Evolutionary conservation across 2,888 invertebrate species (phyloP).

Genomic region (Oxytorus armatus): DNA sequence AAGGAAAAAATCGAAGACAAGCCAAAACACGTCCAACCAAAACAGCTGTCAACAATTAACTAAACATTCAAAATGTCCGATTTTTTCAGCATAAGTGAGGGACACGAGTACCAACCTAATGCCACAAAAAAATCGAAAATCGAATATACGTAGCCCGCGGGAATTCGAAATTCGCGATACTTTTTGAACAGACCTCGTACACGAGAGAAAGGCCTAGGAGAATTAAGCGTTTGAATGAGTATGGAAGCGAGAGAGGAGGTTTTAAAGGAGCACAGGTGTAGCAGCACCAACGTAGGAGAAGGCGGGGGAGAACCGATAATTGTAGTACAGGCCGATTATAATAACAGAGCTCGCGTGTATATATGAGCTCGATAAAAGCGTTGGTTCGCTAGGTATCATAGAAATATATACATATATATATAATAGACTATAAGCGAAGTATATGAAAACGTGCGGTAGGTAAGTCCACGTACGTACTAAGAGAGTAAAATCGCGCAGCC

Average conservation of each 20-base stretch:
- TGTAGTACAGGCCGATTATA: constrained; percentile 74
- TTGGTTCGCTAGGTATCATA: neutral
- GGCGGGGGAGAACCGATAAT: constrained; percentile 75
- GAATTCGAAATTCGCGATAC: too few relatives aligned
- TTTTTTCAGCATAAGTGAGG: too few relatives aligned
- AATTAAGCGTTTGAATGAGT: constrained; percentile 15
- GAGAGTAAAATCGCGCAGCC: constrained; percentile 26
- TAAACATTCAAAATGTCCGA: too few relatives aligned
- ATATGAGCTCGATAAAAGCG: constrained; percentile 23
- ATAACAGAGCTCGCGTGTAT: constrained; percentile 72
- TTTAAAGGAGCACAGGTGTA: constrained; percentile 73
- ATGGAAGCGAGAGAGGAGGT: constrained; percentile 4
- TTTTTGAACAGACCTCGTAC: too few relatives aligned
- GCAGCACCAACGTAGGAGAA: constrained; percentile 44
- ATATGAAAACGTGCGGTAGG: constrained; percentile 25
- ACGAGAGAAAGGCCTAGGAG: constrained; percentile 29
- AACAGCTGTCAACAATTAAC: too few relatives aligned
- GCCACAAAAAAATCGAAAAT: too few relatives aligned
- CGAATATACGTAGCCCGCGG: too few relatives aligned
- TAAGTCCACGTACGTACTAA: constrained; percentile 7
- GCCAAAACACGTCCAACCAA: too few relatives aligned
- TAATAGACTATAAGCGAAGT: constrained; percentile 10
- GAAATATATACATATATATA: constrained; percentile 24
- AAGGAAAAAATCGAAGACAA: too few relatives aligned
- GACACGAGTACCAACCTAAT: too few relatives aligned